phyloP scores from a whole-genome alignment of 2,113 vertebrate species.

The Cheilinus undulatus region DNA sequence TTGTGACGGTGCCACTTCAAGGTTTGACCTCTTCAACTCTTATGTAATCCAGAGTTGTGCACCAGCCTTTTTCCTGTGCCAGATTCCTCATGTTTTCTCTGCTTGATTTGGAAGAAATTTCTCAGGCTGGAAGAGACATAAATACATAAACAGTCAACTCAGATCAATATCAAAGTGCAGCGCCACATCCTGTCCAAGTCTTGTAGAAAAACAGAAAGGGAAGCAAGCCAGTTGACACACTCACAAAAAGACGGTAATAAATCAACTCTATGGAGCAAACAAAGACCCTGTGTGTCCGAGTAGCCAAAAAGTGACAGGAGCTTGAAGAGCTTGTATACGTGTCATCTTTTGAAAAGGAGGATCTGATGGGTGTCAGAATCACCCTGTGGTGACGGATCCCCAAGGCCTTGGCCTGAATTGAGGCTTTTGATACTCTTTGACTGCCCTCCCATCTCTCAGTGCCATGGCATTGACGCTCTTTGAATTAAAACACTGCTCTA shows the following conservation, averaged over 20 bases:
- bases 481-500: constrained; percentile 64
- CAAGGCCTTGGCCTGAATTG: constrained; percentile 67
- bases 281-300: constrained; percentile 72
- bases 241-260: constrained; percentile 66
- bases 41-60: constrained; percentile 47
- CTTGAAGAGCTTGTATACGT: constrained; percentile 72
- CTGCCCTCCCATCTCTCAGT: constrained; percentile 69
- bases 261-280: constrained; percentile 67
- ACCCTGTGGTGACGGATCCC: constrained; percentile 75
- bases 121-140: constrained; percentile 57
- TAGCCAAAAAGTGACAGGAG: constrained; percentile 69
- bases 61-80: constrained; percentile 54
- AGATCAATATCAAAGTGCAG: constrained; percentile 72
- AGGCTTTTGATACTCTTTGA: constrained; percentile 78
- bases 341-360: constrained; percentile 81
- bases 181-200: constrained; percentile 75
- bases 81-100: constrained; percentile 56
- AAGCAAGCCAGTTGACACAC: constrained; percentile 65
- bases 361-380: constrained; percentile 79
- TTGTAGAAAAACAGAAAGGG: constrained; percentile 59
- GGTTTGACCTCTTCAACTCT: constrained; percentile 44
- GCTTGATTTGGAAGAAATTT: constrained; percentile 54
- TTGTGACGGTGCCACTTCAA: constrained; percentile 2
- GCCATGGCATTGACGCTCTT: constrained; percentile 60
- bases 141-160: constrained; percentile 69